Evolutionary conservation across 2,113 vertebrate species (phyloP), one percentile per base, ranked within the genome.

Genomic region (Psilopsiagon aurifrons): DNA sequence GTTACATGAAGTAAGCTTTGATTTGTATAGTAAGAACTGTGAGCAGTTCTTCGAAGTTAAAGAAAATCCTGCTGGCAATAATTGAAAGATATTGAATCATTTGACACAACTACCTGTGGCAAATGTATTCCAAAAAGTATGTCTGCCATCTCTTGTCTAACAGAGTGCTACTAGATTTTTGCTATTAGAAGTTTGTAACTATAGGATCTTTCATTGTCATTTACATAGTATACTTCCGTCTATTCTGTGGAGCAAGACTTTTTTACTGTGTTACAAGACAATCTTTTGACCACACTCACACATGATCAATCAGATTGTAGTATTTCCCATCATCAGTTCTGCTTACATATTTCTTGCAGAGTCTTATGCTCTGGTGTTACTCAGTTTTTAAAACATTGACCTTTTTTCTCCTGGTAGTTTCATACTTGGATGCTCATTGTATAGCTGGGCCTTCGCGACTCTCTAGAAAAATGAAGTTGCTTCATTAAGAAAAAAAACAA

Each of bases 231-330:
- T 75, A 28, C 19, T 86, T 86, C 33, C 62, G 9, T 11, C 7
- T 60, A 0, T 78, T 86, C 16, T 33, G 37, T 37, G 43, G 15
- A 59, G 25, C 6, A 76, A 46, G 27, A 18, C 2, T 14, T 66
- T 83, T 76, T 41, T 3, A 0, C 6, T 3, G 4, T 16, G n/a
- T n/a, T 75, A 46, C 3, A 17, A 80, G 63, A 4, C 5, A 18
- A 37, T 25, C 9, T 85, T 85, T 47, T 70, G 25, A 49, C 29
- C 31, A 47, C 27, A 54, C 9, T 24, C 28, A 63, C 5, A 44
- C 17, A 44, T 20, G 23, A 33, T 47, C 6, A 4, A 22, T 59
- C 23, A 62, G 25, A 19, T 8, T 60, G 10, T 54, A 52, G 6
- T 68, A 29, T 86, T 63, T 55, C 31, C 7, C 24, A 47, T 55